Percentiles rank a stretch among this genome's conserved stretches.
Evolutionary conservation across 2,113 vertebrate genomes (phyloP).

Genomic region (Serilophus lunatus): DNA sequence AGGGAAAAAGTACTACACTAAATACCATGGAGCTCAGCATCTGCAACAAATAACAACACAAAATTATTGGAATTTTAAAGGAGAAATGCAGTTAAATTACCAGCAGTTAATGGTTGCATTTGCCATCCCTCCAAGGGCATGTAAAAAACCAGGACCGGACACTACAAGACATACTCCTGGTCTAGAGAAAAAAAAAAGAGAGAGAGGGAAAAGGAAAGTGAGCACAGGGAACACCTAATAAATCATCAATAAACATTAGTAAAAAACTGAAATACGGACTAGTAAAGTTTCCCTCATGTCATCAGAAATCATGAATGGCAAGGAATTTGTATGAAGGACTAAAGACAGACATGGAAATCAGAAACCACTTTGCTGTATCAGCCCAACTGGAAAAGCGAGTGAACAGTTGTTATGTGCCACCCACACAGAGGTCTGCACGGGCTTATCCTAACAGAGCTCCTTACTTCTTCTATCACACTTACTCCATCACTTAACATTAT

Average conservation of each 20-base stretch:
- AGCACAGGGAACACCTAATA: not conserved
- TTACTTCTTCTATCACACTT: not conserved
- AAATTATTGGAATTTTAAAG: not conserved
- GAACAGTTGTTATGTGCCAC: not conserved
- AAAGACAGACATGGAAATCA: not conserved
- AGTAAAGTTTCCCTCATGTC: not conserved
- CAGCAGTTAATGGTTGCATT: conserved; percentile 95
- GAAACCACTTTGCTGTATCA: not conserved
- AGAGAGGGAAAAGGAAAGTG: not conserved
- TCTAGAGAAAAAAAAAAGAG: conserved; percentile 57
- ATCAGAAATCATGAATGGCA: not conserved
- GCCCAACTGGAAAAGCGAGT: not conserved
- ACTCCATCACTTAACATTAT: not conserved
- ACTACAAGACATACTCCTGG: conserved; percentile 93
- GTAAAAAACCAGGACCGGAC: conserved; percentile 93
- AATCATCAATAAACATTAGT: not conserved
- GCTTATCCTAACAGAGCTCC: not conserved
- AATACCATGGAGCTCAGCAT: not conserved
- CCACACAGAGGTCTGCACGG: not conserved
- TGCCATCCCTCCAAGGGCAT: conserved; percentile 92
- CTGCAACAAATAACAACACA: not conserved
- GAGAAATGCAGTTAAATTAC: conserved; percentile 67
- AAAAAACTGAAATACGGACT: not conserved
- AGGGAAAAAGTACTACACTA: not conserved
- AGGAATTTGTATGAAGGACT: not conserved